Evolutionary conservation across 2,797 vertebrate genomes (phyloP).

Genomic region (Echiichthys vipera): DNA sequence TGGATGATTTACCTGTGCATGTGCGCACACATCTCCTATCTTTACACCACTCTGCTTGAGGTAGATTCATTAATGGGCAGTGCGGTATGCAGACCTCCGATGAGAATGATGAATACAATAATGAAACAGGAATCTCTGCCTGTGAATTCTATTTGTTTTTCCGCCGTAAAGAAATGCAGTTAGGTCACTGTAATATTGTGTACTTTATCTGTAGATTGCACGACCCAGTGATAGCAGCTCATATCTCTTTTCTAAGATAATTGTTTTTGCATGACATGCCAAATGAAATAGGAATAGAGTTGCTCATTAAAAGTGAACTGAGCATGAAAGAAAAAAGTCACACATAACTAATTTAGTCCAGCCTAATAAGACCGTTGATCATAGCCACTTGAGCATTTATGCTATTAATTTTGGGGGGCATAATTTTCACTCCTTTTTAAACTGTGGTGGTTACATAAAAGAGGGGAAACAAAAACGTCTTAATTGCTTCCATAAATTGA

Average conservation of each 20-base stretch:
- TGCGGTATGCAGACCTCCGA: neutral
- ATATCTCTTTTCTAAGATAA: constrained; percentile 38
- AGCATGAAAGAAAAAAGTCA: constrained; percentile 71
- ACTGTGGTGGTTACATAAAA: constrained; percentile 72
- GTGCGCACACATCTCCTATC: neutral
- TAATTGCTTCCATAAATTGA: constrained; percentile 82
- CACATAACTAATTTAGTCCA: constrained; percentile 73
- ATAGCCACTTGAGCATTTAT: constrained; percentile 77
- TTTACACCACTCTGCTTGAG: neutral
- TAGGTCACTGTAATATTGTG: neutral
- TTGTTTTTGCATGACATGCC: constrained; percentile 54
- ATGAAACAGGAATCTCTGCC: neutral
- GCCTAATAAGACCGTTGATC: constrained; percentile 83
- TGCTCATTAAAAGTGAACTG: constrained; percentile 79
- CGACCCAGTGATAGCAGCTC: constrained; percentile 5
- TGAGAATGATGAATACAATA: neutral
- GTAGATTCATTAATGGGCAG: neutral
- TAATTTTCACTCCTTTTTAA: constrained; percentile 67
- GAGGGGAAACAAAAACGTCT: constrained; percentile 65
- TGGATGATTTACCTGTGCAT: constrained; percentile 5
- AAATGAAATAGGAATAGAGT: constrained; percentile 69
- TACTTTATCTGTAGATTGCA: constrained; percentile 10
- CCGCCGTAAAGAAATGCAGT: neutral
- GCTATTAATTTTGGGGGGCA: constrained; percentile 76
- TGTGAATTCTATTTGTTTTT: constrained; percentile 3